Conservation (phyloP, 2,888 invertebrate species). For the Lacanobia wlatinum region DNA sequence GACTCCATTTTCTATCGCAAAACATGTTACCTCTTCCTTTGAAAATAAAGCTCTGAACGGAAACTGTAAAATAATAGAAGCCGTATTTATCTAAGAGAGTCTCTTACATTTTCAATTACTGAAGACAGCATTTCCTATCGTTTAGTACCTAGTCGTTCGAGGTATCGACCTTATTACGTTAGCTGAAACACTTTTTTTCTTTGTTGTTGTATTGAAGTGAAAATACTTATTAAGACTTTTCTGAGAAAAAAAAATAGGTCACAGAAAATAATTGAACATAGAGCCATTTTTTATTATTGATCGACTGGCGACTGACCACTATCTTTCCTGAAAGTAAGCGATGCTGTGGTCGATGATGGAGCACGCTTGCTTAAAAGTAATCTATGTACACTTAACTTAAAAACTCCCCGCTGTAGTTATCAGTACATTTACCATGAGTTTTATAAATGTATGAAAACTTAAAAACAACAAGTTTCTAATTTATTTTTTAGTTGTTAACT, state of each 20-base stretch:
- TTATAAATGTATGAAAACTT: too few relatives aligned
- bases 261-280: neutral
- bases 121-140: slow-evolving; percentile 36
- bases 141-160: neutral
- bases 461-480: too few relatives aligned
- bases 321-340: too few relatives aligned
- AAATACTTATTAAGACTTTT: neutral
- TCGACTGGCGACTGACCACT: too few relatives aligned
- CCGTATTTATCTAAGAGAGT: slow-evolving; percentile 21
- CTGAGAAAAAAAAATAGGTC: neutral
- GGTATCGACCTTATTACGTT: slow-evolving; percentile 6
- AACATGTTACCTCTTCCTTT: neutral
- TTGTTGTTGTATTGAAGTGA: neutral
- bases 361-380: too few relatives aligned
- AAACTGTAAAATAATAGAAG: slow-evolving; percentile 40
- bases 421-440: too few relatives aligned
- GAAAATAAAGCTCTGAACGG: slow-evolving; percentile 2
- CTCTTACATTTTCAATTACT: slow-evolving; percentile 41
- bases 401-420: too few relatives aligned
- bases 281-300: too few relatives aligned
- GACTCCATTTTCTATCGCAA: neutral
- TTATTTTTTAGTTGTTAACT: too few relatives aligned
- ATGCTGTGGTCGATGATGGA: too few relatives aligned
- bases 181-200: slow-evolving; percentile 2
- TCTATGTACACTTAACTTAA: too few relatives aligned